These are phyloP conservation scores for Momotus momota DNA, from an alignment of 2,797 vertebrate species.

Conservation along the genomic window DNA sequence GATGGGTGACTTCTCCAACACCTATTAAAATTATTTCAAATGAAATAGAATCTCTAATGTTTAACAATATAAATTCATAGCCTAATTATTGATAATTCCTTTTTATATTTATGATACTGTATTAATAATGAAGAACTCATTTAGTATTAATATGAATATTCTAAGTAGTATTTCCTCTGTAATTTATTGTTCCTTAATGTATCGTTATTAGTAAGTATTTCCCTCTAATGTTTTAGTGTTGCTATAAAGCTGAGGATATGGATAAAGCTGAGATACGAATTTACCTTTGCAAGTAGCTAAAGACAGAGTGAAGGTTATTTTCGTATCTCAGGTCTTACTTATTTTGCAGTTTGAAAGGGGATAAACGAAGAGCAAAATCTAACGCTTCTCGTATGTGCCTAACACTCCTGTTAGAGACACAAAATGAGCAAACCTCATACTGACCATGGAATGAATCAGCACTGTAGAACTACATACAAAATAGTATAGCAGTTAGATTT, in stretches of 20 bases:
- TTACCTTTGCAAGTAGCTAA: slow-evolving; percentile 50
- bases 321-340: neutral
- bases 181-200: slow-evolving; percentile 76
- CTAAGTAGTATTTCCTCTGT: slow-evolving; percentile 49
- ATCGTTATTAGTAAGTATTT: slow-evolving; percentile 61
- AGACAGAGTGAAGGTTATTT: slow-evolving; percentile 40
- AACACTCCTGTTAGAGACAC: neutral
- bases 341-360: neutral
- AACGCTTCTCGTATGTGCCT: neutral
- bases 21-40: slow-evolving; percentile 22
- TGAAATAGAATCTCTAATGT: slow-evolving; percentile 15
- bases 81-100: slow-evolving; percentile 58
- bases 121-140: slow-evolving; percentile 72
- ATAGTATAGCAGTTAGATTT: neutral
- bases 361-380: neutral
- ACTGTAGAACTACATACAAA: neutral
- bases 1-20: neutral
- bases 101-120: slow-evolving; percentile 58
- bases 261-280: slow-evolving; percentile 9
- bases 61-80: slow-evolving; percentile 67
- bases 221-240: slow-evolving; percentile 55
- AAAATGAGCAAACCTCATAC: neutral
- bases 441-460: neutral
- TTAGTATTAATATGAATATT: slow-evolving; percentile 64
- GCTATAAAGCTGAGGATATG: slow-evolving; percentile 41